Base-by-base conservation (phyloP, 2,888 invertebrate genomes). In the Epinotia bilunana region DNA sequence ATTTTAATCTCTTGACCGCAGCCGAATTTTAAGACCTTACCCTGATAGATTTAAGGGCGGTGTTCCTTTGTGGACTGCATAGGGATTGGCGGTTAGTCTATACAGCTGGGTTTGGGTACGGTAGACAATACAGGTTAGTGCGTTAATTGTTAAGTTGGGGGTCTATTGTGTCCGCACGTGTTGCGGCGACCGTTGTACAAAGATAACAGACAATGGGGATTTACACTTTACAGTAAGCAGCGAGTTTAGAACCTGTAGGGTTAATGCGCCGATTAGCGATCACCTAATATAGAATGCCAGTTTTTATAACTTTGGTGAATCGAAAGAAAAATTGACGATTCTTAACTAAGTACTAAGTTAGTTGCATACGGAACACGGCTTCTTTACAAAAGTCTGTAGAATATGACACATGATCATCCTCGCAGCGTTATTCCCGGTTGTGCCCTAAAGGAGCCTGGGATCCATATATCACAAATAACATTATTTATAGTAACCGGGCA, bases 21-120 rank as follows among this genome's bases (percentile, higher is more conserved):
- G 11, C 18, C 43, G 7, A 62, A n/a, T 9, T 43, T 39, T 18
- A 43, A 11, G 18, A 62, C 62, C 62, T 33, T 11, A 43, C 12
- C 9, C 0, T n/a, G 1, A 61, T 23, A 16, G 61, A 13, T 28
- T 61, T 61, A 61, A 61, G n/a, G 33, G 33, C 3, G 13, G n/a
- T 28, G n/a, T 61, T 61, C 7, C 16, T n/a, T 61, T 23, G 58
- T 58, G 9, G 16, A 49, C 33, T 33, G 33, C 1, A 49, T 16
- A 49, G 2, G 11, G 57, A 20, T n/a, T 12, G 49, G 16, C 53
- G 49, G 62, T 53, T 62, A 62, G 49, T 49, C 49, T 4, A 18
- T 49, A 71, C 61, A 65, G 58, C 72, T 72, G 72, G 63, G 16
- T 57, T 55, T 63, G 33, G 9, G 43, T 46, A 55, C 57, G 9